A percentile compares a stretch with the other conserved stretches of the same genome.
Evolutionary conservation across 1,140 invertebrate genomes (phyloP).

Genomic region (Stegodyphus mimosarum): DNA sequence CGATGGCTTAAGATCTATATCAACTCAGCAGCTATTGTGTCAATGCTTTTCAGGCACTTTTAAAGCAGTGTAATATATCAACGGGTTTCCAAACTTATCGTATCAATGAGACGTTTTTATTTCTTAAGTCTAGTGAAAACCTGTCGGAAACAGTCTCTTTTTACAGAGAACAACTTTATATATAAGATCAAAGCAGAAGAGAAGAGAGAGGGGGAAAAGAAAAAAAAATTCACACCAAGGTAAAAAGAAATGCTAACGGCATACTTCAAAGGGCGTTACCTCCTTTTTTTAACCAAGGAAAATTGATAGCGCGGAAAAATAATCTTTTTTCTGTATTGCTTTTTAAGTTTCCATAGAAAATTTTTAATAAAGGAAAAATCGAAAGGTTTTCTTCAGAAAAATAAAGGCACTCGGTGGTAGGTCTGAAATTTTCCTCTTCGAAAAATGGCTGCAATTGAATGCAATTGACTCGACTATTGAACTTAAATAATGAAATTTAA

Average conservation of each 20-base stretch:
- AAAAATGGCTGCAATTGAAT: no score
- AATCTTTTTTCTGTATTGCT: background rate
- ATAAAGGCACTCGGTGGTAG: no score
- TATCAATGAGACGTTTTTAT: constrained; percentile 21
- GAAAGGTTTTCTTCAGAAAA: background rate
- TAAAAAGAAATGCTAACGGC: background rate
- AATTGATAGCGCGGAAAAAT: constrained; percentile 18
- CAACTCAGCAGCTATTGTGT: constrained; percentile 4
- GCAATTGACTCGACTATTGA: no score
- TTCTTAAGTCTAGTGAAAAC: constrained; percentile 17
- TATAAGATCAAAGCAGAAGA: constrained; percentile 13
- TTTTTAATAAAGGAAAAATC: constrained; percentile 18
- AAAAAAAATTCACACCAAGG: constrained; percentile 5
- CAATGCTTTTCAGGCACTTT: constrained; percentile 6
- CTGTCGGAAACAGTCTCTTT: constrained; percentile 31
- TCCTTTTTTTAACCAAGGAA: constrained; percentile 5
- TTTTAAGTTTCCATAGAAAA: constrained; percentile 7
- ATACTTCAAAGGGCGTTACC: constrained; percentile 21
- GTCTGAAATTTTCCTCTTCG: no score
- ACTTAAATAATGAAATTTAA: no score
- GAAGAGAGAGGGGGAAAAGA: background rate
- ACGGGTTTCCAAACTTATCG: constrained; percentile 15
- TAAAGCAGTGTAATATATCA: constrained; percentile 26
- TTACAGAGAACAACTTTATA: constrained; percentile 34
- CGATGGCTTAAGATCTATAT: background rate